Percentiles rank a stretch among this genome's conserved stretches.
Evolutionary conservation across 2,888 invertebrate genomes (phyloP).

Genomic region (Disparrhopalites patrizii): DNA sequence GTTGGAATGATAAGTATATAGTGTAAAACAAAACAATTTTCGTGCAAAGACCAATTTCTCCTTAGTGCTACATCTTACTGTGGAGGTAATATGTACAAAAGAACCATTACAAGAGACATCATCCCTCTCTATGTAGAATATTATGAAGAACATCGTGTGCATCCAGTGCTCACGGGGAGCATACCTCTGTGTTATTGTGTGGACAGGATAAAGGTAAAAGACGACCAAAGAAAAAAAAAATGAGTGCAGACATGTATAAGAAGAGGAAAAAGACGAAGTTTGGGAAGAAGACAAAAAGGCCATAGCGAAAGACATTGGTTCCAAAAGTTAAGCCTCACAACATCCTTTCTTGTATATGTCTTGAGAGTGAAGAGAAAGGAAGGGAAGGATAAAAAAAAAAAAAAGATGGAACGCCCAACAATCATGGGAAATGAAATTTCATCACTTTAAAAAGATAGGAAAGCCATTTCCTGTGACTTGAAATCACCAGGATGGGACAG

Average conservation of each 20-base stretch:
- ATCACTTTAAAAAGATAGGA: constrained; percentile 24
- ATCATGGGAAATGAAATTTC: constrained; percentile 36
- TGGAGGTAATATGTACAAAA: no score
- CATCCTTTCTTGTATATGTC: constrained; percentile 33
- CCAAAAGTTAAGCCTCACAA: constrained; percentile 30
- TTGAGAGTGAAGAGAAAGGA: no score
- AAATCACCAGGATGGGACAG: constrained; percentile 23
- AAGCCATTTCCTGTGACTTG: constrained; percentile 21
- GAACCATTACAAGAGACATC: no score
- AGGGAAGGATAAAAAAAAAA: background rate
- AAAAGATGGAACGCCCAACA: constrained; percentile 34
- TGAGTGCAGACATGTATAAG: background rate
- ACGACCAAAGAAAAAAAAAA: background rate
- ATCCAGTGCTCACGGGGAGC: no score
- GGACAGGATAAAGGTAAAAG: no score
- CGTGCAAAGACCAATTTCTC: no score
- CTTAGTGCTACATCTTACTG: no score
- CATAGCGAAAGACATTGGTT: constrained; percentile 42
- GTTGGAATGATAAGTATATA: no score
- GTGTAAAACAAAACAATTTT: no score
- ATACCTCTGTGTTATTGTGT: no score
- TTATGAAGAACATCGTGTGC: no score
- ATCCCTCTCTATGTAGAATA: no score
- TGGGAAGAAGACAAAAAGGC: constrained; percentile 27
- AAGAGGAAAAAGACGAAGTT: constrained; percentile 6